phyloP scores from a whole-genome alignment of 2,113 vertebrate genomes.

The Trogon melanurus region DNA sequence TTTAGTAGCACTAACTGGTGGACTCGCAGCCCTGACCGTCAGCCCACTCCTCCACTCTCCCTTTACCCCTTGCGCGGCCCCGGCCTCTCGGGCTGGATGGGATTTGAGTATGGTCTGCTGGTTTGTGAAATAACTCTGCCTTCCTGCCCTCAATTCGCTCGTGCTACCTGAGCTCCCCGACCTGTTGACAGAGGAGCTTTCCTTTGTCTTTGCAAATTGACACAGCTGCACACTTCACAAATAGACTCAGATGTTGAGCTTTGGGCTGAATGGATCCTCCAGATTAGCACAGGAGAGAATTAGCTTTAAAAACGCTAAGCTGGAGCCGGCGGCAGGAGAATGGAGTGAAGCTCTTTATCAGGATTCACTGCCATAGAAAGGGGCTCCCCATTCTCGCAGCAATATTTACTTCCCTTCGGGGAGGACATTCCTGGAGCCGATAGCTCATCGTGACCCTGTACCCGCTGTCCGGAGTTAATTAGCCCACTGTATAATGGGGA shows the following conservation, averaged over 20 bases:
- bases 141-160: conserved; percentile 83
- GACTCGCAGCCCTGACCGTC: conserved; percentile 59
- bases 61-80: conserved; percentile 56
- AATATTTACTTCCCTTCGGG: conserved; percentile 68
- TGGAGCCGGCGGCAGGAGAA: conserved; percentile 70
- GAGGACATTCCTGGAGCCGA: conserved; percentile 43
- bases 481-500: conserved; percentile 59
- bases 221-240: conserved; percentile 94
- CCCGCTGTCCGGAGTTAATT: conserved; percentile 2
- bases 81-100: conserved; percentile 47
- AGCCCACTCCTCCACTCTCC: conserved; percentile 19
- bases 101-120: conserved; percentile 57
- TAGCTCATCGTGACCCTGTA: conserved; percentile 21
- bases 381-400: conserved; percentile 24
- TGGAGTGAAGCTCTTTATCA: conserved; percentile 72
- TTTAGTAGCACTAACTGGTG: conserved; percentile 76
- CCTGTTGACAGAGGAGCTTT: conserved; percentile 76
- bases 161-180: conserved; percentile 81
- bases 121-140: conserved; percentile 74
- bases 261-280: conserved; percentile 76
- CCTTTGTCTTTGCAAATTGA: conserved; percentile 90
- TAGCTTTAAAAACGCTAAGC: conserved; percentile 75
- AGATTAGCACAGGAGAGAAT: conserved; percentile 75
- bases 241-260: conserved; percentile 79
- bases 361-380: conserved; percentile 70